phyloP scores from a whole-genome alignment of 2,113 vertebrate genomes.

The Leptocoma aspasia region DNA sequence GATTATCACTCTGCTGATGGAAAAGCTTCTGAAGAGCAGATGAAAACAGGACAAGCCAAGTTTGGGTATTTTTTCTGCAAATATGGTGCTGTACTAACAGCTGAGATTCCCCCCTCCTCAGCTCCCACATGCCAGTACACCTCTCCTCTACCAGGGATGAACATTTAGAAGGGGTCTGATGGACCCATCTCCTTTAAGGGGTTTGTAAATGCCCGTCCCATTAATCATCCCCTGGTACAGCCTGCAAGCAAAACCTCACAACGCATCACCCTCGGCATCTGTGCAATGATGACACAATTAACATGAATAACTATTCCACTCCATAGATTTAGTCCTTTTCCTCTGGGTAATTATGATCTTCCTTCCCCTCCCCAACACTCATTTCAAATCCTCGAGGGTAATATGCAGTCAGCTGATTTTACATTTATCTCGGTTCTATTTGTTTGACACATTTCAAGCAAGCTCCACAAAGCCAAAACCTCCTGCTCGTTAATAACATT shows the following conservation, averaged over 20 bases:
- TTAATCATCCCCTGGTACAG: not conserved
- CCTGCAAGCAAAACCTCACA: not conserved
- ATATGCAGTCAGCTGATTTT: not conserved
- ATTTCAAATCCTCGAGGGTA: not conserved
- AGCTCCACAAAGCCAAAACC: not conserved
- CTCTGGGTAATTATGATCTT: slow-evolving; percentile 37
- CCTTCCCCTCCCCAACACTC: not conserved
- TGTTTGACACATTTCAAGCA: slow-evolving; percentile 24
- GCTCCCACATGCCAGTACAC: not conserved
- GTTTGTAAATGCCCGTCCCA: not conserved
- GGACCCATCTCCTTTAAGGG: not conserved
- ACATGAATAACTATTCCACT: slow-evolving; percentile 24
- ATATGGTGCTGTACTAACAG: rapidly evolving
- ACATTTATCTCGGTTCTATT: not conserved
- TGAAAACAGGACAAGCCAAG: not conserved
- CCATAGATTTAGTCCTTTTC: slow-evolving; percentile 15
- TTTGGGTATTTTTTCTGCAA: not conserved
- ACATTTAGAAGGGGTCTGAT: not conserved
- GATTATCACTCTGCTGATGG: not conserved
- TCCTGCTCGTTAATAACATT: not conserved
- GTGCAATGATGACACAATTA: slow-evolving; percentile 8
- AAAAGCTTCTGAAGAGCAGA: not conserved
- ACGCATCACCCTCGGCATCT: not conserved
- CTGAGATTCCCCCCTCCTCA: not conserved
- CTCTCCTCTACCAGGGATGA: not conserved